Evolutionary conservation across 92 coral and sea anemone species (phyloP).

Genomic region (Epizoanthus ramosus): DNA sequence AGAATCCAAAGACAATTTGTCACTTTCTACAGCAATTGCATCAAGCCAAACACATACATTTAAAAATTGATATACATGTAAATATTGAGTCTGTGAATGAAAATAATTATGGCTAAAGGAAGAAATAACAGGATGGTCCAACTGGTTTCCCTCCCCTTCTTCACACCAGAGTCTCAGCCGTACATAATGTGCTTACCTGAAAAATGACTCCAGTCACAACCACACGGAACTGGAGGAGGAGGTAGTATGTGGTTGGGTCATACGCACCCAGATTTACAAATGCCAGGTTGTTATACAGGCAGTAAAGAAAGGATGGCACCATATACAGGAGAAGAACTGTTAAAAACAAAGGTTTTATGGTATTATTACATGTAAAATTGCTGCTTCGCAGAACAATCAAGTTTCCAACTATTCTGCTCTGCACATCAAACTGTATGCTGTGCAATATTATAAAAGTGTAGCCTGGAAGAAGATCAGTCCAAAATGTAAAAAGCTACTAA

Average conservation of each 20-base stretch:
- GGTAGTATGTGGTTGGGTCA: slow-evolving; percentile 93
- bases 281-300: slow-evolving; percentile 96
- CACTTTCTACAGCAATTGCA: too few species aligned
- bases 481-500: too few species aligned
- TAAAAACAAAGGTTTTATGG: background rate
- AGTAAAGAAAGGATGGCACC: slow-evolving; percentile 93
- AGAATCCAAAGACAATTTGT: too few species aligned
- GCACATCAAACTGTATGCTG: background rate
- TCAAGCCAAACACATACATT: too few species aligned
- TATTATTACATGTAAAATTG: background rate
- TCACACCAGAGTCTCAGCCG: background rate
- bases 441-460: background rate
- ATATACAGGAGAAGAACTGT: slow-evolving; percentile 81
- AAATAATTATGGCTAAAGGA: too few species aligned
- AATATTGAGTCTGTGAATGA: too few species aligned
- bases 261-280: slow-evolving; percentile 91
- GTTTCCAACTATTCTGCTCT: background rate
- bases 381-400: background rate
- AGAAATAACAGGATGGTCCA: too few species aligned
- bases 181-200: slow-evolving; percentile 69
- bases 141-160: too few species aligned
- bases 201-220: slow-evolving; percentile 94
- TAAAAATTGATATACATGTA: too few species aligned
- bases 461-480: too few species aligned
- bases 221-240: slow-evolving; percentile 94